Conservation (phyloP, 2,113 vertebrate genomes). For the Scartelaos histophorus region DNA sequence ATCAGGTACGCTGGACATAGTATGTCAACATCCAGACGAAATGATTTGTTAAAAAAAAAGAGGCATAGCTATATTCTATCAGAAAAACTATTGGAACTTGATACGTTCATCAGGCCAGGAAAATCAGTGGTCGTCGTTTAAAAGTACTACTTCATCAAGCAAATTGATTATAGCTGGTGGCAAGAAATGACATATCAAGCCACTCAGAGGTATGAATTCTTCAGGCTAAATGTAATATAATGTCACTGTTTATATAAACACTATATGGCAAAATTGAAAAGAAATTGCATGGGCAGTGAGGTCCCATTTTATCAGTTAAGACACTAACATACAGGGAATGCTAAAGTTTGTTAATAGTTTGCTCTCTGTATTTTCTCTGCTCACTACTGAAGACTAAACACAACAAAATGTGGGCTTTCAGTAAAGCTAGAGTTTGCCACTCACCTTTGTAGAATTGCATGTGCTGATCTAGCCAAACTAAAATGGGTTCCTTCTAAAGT, state of each 20-base stretch:
- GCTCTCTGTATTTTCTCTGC: conserved; percentile 82
- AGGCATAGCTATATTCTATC: conserved; percentile 69
- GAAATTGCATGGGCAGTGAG: conserved; percentile 76
- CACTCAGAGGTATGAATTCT: conserved; percentile 66
- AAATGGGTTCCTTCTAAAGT: conserved; percentile 5
- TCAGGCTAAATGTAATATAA: conserved; percentile 80
- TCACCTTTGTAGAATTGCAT: conserved; percentile 28
- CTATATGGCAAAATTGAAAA: conserved; percentile 82
- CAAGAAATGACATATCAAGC: conserved; percentile 38
- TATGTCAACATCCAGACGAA: conserved; percentile 85
- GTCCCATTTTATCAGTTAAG: conserved; percentile 88
- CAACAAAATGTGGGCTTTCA: conserved; percentile 65
- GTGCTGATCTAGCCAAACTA: neutral
- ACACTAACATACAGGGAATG: conserved; percentile 96
- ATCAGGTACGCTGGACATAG: conserved; percentile 79
- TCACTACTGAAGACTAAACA: conserved; percentile 70
- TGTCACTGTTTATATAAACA: conserved; percentile 83
- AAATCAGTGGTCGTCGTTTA: conserved; percentile 79
- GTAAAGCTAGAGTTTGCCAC: conserved; percentile 76
- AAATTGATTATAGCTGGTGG: conserved; percentile 48
- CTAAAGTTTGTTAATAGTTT: conserved; percentile 83
- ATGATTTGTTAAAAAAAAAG: conserved; percentile 80
- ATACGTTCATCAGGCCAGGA: conserved; percentile 80
- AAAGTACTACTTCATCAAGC: conserved; percentile 63
- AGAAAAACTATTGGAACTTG: conserved; percentile 61